These are phyloP conservation scores for Yasuhikotakia modesta DNA, from an alignment of 2,797 vertebrate genomes.

Conservation along the genomic window DNA sequence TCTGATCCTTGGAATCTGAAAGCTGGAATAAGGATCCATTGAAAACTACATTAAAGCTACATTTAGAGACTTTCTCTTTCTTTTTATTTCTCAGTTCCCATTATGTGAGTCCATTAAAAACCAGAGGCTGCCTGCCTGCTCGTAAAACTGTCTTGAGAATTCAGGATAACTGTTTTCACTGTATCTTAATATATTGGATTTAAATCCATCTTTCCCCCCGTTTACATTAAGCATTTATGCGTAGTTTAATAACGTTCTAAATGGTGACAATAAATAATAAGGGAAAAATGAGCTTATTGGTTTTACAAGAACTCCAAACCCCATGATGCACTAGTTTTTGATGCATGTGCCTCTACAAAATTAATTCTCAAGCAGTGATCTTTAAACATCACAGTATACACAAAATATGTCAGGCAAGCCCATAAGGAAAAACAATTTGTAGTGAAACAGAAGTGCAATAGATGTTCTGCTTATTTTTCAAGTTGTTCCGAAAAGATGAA, in stretches of 20 bases:
- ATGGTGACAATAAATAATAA: constrained; percentile 40
- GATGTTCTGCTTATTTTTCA: not conserved
- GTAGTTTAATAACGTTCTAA: constrained; percentile 46
- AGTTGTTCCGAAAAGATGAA: not conserved
- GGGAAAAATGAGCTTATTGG: constrained; percentile 3
- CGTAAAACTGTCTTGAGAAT: constrained; percentile 49
- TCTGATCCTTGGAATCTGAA: constrained; percentile 1
- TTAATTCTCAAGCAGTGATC: not conserved
- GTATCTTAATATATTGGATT: constrained; percentile 41
- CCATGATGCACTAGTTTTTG: constrained; percentile 26
- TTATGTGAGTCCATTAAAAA: constrained; percentile 60
- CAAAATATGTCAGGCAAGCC: not conserved
- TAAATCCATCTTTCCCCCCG: constrained; percentile 40
- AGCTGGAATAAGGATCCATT: constrained; percentile 12
- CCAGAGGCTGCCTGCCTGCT: constrained; percentile 29
- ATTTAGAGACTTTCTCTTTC: constrained; percentile 4
- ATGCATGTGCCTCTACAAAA: constrained; percentile 12
- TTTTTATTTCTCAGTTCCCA: constrained; percentile 14
- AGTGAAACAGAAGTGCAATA: not conserved
- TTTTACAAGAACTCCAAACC: constrained; percentile 25
- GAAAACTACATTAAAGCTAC: not conserved
- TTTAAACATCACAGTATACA: not conserved
- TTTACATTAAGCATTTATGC: constrained; percentile 52
- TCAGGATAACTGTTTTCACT: constrained; percentile 28
- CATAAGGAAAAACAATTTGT: not conserved